Percentiles rank a stretch among this genome's conserved stretches.
Conservation (phyloP, 1,140 invertebrate species). For the Samia ricini region DNA sequence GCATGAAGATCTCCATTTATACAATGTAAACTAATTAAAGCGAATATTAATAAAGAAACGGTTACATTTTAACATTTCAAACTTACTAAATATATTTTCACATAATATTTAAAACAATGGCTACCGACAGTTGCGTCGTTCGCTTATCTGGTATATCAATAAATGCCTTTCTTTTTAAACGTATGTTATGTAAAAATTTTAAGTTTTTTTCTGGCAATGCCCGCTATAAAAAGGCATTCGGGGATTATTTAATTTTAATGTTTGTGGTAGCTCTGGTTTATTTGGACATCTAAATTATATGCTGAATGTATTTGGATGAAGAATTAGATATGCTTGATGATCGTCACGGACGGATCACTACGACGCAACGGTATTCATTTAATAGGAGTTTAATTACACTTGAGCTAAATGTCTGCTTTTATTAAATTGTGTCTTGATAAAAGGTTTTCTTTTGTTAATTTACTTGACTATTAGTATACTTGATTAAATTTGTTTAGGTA, state of each 20-base stretch:
- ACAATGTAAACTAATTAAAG: conserved; percentile 47
- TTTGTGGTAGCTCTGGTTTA: conserved; percentile 12
- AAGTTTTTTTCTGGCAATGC: conserved; percentile 39
- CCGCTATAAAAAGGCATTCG: conserved; percentile 25
- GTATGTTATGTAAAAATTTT: conserved; percentile 50
- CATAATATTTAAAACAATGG: conserved; percentile 70
- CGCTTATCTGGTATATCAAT: conserved; percentile 57
- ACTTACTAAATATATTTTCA: conserved; percentile 51
- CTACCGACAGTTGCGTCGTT: conserved; percentile 53
- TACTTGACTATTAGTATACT: no score
- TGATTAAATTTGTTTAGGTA: no score
- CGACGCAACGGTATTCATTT: conserved; percentile 31
- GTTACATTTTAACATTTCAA: conserved; percentile 46
- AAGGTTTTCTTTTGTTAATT: no score
- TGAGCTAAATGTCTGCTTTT: conserved; percentile 47
- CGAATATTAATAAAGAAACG: conserved; percentile 45
- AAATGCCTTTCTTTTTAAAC: conserved; percentile 61
- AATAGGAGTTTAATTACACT: conserved; percentile 57
- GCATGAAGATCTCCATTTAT: not conserved
- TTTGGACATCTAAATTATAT: conserved; percentile 25
- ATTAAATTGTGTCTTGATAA: no score
- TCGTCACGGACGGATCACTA: conserved; percentile 48
- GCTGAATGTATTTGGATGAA: conserved; percentile 31
- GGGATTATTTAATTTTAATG: not conserved
- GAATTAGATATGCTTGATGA: conserved; percentile 51